Percentiles rank a stretch among this genome's conserved stretches.
Conservation (phyloP, 53 echinoderm and acorn worm genomes). For the Luidia sarsii region DNA sequence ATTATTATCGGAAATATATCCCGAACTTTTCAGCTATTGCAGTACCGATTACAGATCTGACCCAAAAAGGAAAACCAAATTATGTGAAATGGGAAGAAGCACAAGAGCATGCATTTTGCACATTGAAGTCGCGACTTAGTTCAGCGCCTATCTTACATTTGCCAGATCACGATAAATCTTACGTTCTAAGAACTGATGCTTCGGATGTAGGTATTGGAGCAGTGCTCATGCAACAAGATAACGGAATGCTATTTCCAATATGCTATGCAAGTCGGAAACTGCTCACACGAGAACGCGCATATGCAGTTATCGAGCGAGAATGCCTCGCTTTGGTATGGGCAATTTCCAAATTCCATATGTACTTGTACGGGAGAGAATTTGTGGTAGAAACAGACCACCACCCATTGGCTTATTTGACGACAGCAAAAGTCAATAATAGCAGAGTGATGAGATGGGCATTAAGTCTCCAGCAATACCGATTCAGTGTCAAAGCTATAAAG, state of each 20-base stretch:
- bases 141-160: conserved; percentile 14
- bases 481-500: conserved; percentile 28
- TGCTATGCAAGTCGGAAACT: conserved; percentile 48
- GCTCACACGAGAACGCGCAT: conserved; percentile 22
- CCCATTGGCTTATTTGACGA: conserved; percentile 12
- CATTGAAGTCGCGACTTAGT: background rate
- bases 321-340: conserved; percentile 59
- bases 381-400: conserved; percentile 50
- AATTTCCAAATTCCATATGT: conserved; percentile 26
- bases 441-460: conserved; percentile 55
- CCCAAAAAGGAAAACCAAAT: conserved; percentile 3
- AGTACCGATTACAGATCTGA: conserved; percentile 15
- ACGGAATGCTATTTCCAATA: background rate
- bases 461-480: conserved; percentile 40
- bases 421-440: conserved; percentile 4
- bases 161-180: conserved; percentile 8
- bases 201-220: conserved; percentile 28
- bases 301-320: conserved; percentile 52
- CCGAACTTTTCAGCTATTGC: conserved; percentile 26
- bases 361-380: conserved; percentile 39
- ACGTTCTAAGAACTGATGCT: conserved; percentile 10
- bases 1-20: conserved; percentile 45
- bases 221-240: background rate
- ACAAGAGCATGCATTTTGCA: conserved; percentile 6
- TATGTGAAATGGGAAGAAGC: background rate